Conservation (phyloP, 2,113 vertebrate genomes). For the Ptychochromis oligacanthus region DNA sequence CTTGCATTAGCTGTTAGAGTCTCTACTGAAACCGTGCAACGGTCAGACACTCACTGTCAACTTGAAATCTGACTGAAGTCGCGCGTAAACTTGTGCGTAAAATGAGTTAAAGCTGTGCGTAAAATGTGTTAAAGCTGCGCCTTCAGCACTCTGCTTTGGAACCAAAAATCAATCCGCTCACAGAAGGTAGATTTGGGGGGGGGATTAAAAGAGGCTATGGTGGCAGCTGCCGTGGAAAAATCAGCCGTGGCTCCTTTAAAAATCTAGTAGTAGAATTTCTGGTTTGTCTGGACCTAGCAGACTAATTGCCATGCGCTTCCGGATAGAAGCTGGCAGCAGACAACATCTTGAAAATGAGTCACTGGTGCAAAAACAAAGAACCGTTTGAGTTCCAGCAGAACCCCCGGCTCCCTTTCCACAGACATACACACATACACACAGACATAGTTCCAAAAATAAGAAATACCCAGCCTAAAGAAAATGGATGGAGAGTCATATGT, state of each 20-base stretch:
- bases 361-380: slow-evolving; percentile 94
- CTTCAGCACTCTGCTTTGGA: background rate
- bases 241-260: slow-evolving; percentile 76
- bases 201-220: background rate
- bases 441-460: slow-evolving; percentile 24
- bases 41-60: slow-evolving; percentile 4
- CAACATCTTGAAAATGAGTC: slow-evolving; percentile 99
- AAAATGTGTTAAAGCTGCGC: slow-evolving; percentile 5
- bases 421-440: slow-evolving; percentile 5
- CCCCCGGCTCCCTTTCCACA: background rate
- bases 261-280: slow-evolving; percentile 88
- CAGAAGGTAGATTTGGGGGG: background rate
- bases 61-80: slow-evolving; percentile 1
- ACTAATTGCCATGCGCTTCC: slow-evolving; percentile 99
- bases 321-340: slow-evolving; percentile 99
- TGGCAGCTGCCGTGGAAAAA: slow-evolving; percentile 24
- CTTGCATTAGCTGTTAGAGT: background rate
- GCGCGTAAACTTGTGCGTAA: slow-evolving; percentile 49
- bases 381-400: slow-evolving; percentile 84
- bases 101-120: slow-evolving; percentile 41
- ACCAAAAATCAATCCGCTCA: background rate
- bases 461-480: slow-evolving; percentile 7
- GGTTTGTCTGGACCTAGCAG: slow-evolving; percentile 92
- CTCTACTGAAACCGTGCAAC: background rate
- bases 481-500: slow-evolving; percentile 9